Evolutionary conservation across 2,113 vertebrate genomes (phyloP).

Genomic region (Anhinga rufa): DNA sequence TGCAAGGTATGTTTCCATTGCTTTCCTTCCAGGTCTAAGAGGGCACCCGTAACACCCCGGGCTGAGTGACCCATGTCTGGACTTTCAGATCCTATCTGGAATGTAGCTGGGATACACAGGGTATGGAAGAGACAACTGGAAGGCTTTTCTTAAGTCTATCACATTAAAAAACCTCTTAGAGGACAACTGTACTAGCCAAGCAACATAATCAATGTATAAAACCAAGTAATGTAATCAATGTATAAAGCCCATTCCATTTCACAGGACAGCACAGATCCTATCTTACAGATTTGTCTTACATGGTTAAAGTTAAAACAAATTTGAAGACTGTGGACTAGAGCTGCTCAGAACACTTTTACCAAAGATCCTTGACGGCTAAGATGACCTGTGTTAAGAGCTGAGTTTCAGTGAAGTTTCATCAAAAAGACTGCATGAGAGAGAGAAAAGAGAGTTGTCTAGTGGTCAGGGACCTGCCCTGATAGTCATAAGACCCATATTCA

Average conservation of each 20-base stretch:
- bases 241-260: neutral
- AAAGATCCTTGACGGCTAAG: neutral
- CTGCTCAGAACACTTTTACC: neutral
- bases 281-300: neutral
- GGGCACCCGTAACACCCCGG: neutral
- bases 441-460: neutral
- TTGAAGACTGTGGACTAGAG: neutral
- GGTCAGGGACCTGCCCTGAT: neutral
- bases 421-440: neutral
- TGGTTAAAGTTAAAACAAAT: neutral
- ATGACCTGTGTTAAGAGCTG: neutral
- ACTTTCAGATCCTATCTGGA: slow-evolving; percentile 46
- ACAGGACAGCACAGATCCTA: neutral
- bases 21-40: neutral
- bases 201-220: neutral
- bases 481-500: neutral
- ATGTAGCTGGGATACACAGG: neutral
- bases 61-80: slow-evolving; percentile 2
- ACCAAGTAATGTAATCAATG: neutral
- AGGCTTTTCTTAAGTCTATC: neutral
- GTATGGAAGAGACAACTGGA: neutral
- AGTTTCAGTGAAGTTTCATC: neutral
- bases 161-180: neutral
- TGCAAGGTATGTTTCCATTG: neutral
- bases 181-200: neutral